Evolutionary conservation across 2,797 vertebrate species (phyloP).

Genomic region (Lophotriccus pileatus): DNA sequence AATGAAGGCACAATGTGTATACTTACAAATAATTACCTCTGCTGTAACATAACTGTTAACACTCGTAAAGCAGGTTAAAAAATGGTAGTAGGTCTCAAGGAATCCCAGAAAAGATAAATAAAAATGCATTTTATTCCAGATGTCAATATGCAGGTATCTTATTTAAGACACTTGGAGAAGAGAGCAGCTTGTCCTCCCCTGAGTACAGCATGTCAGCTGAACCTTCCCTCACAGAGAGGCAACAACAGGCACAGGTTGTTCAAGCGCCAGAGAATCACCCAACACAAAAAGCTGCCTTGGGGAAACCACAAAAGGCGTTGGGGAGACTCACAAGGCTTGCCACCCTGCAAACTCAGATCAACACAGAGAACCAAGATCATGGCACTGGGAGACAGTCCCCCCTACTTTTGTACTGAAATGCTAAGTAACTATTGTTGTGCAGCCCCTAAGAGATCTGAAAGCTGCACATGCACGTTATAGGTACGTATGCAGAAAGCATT

Average conservation of each 20-base stretch:
- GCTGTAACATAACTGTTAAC: not conserved
- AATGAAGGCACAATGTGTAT: not conserved
- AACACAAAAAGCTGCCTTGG: not conserved
- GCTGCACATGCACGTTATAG: not conserved
- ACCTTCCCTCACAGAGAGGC: not conserved
- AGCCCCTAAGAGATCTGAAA: not conserved
- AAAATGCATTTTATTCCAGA: not conserved
- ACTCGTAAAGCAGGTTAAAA: not conserved
- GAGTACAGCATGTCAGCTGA: not conserved
- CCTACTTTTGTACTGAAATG: not conserved
- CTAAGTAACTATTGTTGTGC: not conserved
- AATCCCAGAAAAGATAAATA: not conserved
- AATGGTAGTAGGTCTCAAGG: not conserved
- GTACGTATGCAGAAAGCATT: not conserved
- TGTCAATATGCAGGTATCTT: not conserved
- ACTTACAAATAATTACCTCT: not conserved
- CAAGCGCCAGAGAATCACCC: not conserved
- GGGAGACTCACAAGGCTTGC: not conserved
- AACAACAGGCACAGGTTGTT: not conserved
- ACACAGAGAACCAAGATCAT: not conserved
- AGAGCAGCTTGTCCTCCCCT: not conserved
- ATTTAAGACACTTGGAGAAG: not conserved
- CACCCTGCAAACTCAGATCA: not conserved
- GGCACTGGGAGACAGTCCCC: rapidly evolving
- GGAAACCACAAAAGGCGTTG: not conserved